Percentiles rank a stretch among this genome's conserved stretches.
Evolutionary conservation across 2,888 invertebrate species (phyloP).

Genomic region (Baronia brevicornis): DNA sequence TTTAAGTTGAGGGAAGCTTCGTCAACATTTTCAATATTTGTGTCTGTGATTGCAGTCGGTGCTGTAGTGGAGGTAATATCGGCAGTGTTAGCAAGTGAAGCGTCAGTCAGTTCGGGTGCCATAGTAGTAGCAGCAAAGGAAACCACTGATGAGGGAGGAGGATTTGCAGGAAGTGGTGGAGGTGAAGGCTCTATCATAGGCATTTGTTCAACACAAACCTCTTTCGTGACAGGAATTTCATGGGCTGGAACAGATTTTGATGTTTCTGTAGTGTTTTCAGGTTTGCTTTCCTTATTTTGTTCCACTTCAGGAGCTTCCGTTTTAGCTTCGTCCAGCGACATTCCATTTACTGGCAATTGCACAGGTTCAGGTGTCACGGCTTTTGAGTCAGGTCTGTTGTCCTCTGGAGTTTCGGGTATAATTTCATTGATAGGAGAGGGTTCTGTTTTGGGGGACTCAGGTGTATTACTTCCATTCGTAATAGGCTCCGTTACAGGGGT

Average conservation of each 20-base stretch:
- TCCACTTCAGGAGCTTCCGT: conserved; percentile 36
- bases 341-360: conserved; percentile 57
- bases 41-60: conserved; percentile 36
- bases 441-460: conserved; percentile 53
- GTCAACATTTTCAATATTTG: conserved; percentile 28
- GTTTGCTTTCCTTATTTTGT: conserved; percentile 42
- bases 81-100: conserved; percentile 61
- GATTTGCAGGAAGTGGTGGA: conserved; percentile 83
- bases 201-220: conserved; percentile 75
- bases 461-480: conserved; percentile 62
- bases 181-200: conserved; percentile 80
- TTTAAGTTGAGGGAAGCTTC: conserved; percentile 7
- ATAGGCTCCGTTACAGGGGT: conserved; percentile 69
- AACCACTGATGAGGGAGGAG: conserved; percentile 84
- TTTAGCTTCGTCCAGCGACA: conserved; percentile 53
- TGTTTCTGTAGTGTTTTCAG: conserved; percentile 46
- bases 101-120: conserved; percentile 70
- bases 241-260: conserved; percentile 51
- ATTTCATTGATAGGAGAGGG: conserved; percentile 24
- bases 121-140: conserved; percentile 82
- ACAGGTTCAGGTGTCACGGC: conserved; percentile 41
- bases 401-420: conserved; percentile 28
- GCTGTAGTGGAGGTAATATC: conserved; percentile 42
- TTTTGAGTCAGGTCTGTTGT: conserved; percentile 35
- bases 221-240: conserved; percentile 64